Evolutionary conservation across 2,113 vertebrate species (phyloP).

Genomic region (Phyllopteryx taeniolatus): DNA sequence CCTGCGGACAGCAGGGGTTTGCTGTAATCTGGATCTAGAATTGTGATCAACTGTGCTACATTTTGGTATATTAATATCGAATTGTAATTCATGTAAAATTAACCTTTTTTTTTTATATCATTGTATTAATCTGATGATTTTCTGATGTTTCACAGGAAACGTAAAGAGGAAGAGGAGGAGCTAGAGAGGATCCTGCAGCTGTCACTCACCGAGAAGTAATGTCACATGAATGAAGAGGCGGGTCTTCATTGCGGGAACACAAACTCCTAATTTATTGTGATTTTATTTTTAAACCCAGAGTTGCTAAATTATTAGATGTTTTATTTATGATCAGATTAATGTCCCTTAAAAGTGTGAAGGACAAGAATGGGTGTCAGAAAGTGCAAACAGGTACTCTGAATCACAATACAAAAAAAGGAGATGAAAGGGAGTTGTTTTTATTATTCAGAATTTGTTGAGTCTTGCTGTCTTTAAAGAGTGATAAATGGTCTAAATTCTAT

Average conservation of each 20-base stretch:
- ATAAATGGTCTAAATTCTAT: constrained; percentile 58
- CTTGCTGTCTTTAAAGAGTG: constrained; percentile 66
- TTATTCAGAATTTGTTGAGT: constrained; percentile 60
- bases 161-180: constrained; percentile 83
- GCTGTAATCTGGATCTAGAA: not conserved
- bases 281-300: constrained; percentile 56
- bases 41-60: not conserved
- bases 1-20: not conserved
- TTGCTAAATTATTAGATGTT: constrained; percentile 73
- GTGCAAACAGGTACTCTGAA: constrained; percentile 18
- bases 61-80: not conserved
- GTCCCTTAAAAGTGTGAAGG: constrained; percentile 14
- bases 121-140: not conserved
- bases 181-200: constrained; percentile 86
- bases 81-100: too few relatives aligned
- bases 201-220: constrained; percentile 90
- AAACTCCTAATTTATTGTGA: constrained; percentile 67
- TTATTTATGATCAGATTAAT: constrained; percentile 49
- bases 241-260: constrained; percentile 42
- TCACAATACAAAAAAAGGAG: constrained; percentile 23
- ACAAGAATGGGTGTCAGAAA: constrained; percentile 16
- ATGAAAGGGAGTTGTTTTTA: constrained; percentile 44
- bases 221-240: constrained; percentile 32
- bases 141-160: constrained; percentile 49
- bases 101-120: not conserved